Evolutionary conservation across 2,888 invertebrate genomes (phyloP), one percentile per base, ranked within the genome.

Genomic region (Aricia artaxerxes): DNA sequence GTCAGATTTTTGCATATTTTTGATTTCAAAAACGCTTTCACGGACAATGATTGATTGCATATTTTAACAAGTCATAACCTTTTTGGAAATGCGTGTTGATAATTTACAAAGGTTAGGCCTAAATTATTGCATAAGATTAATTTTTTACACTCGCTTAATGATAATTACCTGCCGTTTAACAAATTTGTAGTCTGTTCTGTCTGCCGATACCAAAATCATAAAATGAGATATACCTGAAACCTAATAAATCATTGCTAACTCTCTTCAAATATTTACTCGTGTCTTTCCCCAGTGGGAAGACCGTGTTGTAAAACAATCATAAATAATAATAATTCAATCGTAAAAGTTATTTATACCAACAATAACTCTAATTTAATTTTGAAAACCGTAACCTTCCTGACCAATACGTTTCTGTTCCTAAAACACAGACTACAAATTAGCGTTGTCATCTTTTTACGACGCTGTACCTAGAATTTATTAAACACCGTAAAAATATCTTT

Each of bases 391-490:
- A 76, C 53, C 76, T 57, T 76, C 13, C 57, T 31, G 35, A 16
- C 69, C 16, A 76, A 75, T 9, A 57, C 9, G 16, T 1, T 57
- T 76, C 16, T 57, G 76, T 13, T 57, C 76, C 57, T 76, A 57
- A 75, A 76, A 76, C 57, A 76, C 57, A 75, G 49, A 73, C 73
- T 53, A 76, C 35, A 76, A 75, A 76, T 57, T 57, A 31, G 53
- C 76, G 53, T 57, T 76, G 76, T 57, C 57, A 76, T 35, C 53
- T 13, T 69, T 69, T 69, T 35, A 49, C 75, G 53, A 53, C 35
- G 53, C 24, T 76, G 57, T 76, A 76, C 76, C 31, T 49, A 49
- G 31, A 76, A 53, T 57, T 76, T 76, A 16, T 76, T 49, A 75
- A 49, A 31, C 44, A 75, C 75, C 35, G 49, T 76, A 53, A 76